Conservation (phyloP, 2,888 invertebrate genomes). For the Willowsia nigromaculata region DNA sequence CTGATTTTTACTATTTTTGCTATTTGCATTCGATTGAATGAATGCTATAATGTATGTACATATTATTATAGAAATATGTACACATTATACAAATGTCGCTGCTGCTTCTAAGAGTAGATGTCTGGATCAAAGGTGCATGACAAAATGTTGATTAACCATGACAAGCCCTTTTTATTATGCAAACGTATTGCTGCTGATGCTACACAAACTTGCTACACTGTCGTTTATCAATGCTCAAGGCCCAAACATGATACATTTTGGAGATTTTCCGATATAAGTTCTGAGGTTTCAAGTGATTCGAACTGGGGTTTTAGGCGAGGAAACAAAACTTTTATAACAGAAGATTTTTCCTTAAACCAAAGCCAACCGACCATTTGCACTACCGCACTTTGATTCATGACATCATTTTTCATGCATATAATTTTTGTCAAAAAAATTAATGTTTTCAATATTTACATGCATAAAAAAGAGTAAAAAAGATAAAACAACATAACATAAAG, state of each 20-base stretch:
- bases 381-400: conserved; percentile 19
- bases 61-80: background rate
- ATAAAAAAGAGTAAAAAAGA: conserved; percentile 1
- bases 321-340: conserved; percentile 4
- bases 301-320: background rate
- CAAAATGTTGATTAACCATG: conserved; percentile 79
- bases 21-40: conserved; percentile 58
- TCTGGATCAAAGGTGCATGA: conserved; percentile 74
- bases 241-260: background rate
- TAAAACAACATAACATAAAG: background rate
- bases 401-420: conserved; percentile 56
- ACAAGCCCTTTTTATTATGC: conserved; percentile 78
- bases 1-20: conserved; percentile 41
- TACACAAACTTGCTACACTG: background rate
- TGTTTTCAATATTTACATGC: conserved; percentile 30
- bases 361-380: conserved; percentile 34
- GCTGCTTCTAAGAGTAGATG: background rate
- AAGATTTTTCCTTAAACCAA: background rate
- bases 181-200: conserved; percentile 66
- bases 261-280: conserved; percentile 38
- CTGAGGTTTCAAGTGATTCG: conserved; percentile 32
- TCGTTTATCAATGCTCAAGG: too few relatives aligned
- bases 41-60: background rate
- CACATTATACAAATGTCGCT: conserved; percentile 5
- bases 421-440: conserved; percentile 42